Conservation (phyloP, 2,797 vertebrate genomes). For the Microtus obscurus region DNA sequence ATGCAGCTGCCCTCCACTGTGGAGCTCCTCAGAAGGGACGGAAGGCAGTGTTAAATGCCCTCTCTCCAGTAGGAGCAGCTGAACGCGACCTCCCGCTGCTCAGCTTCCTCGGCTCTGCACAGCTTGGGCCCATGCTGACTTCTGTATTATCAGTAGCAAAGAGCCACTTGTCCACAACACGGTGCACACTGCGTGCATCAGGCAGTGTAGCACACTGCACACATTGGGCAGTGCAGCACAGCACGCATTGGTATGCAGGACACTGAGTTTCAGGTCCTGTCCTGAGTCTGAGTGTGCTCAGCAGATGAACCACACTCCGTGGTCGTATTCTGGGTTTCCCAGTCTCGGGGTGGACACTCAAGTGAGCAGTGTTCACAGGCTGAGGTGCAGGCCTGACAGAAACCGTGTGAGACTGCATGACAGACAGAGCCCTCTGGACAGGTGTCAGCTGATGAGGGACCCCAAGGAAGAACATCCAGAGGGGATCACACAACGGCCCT, state of each 20-base stretch:
- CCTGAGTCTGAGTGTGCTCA: background rate
- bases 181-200: background rate
- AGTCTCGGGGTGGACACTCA: rapidly evolving
- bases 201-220: background rate
- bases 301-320: too few species aligned
- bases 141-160: background rate
- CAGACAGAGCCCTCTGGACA: background rate
- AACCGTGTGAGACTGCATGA: background rate
- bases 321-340: background rate
- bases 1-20: background rate
- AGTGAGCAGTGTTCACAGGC: background rate
- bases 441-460: background rate
- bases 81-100: rapidly evolving
- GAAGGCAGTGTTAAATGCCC: rapidly evolving
- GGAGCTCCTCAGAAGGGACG: background rate
- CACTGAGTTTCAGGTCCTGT: background rate
- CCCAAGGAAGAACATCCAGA: background rate
- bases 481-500: background rate
- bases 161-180: background rate
- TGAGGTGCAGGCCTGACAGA: background rate
- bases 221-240: background rate
- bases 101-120: rapidly evolving
- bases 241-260: background rate
- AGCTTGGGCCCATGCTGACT: background rate
- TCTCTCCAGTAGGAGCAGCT: background rate